A percentile compares a stretch with the other conserved stretches of the same genome.
phyloP scores from a whole-genome alignment of 2,113 vertebrate genomes.

The Leptobrachium ailaonicum region DNA sequence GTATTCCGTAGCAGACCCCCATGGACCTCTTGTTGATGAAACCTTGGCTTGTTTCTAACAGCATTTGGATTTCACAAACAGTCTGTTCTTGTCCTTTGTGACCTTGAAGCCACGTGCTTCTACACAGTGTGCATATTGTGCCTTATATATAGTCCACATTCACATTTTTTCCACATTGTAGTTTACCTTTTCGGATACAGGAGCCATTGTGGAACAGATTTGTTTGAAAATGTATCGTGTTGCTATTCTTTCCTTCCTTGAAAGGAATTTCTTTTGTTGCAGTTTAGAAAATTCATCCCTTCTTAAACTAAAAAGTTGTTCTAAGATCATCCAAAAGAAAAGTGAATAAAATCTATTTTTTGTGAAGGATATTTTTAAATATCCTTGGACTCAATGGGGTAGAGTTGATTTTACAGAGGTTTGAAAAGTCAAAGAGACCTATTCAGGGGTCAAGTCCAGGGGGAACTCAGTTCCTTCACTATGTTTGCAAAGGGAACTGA shows the following conservation, averaged over 20 bases:
- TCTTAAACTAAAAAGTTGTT: too few species aligned
- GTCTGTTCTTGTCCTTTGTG: slow-evolving; percentile 30
- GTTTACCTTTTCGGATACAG: slow-evolving; percentile 1
- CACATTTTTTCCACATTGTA: neutral
- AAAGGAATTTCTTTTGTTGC: too few species aligned
- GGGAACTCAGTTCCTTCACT: too few species aligned
- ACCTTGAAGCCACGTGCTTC: slow-evolving; percentile 31
- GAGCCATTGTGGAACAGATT: neutral
- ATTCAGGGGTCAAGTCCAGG: too few species aligned
- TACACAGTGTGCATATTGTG: neutral
- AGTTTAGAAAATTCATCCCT: too few species aligned
- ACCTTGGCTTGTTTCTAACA: slow-evolving; percentile 21
- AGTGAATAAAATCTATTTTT: too few species aligned
- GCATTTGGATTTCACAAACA: slow-evolving; percentile 34
- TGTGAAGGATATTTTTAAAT: too few species aligned
- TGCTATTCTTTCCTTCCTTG: neutral
- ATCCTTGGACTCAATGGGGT: too few species aligned
- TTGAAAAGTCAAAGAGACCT: too few species aligned
- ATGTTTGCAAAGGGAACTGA: too few species aligned
- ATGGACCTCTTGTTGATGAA: slow-evolving; percentile 35
- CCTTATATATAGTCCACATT: neutral
- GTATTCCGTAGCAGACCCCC: slow-evolving; percentile 37
- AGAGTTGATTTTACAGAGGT: too few species aligned
- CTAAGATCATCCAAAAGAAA: too few species aligned
- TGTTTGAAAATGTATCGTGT: neutral